A percentile compares a stretch with the other conserved stretches of the same genome.
Evolutionary conservation across 2,888 invertebrate species (phyloP).

Genomic region (Pyrocoelia pectoralis): DNA sequence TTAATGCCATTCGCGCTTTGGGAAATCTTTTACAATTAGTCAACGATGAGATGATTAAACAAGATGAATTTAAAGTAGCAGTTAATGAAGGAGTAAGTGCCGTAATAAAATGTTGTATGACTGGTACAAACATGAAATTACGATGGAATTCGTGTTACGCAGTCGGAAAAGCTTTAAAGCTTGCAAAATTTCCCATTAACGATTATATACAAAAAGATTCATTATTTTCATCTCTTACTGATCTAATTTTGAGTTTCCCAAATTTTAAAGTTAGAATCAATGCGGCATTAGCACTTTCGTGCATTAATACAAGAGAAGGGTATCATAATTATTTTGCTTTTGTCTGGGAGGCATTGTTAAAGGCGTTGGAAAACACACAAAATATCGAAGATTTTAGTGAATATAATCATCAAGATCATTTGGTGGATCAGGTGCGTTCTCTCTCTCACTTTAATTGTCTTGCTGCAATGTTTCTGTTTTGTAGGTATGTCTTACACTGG

Average conservation of each 20-base stretch:
- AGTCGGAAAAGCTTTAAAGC: slow-evolving; percentile 79
- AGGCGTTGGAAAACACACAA: slow-evolving; percentile 79
- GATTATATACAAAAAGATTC: slow-evolving; percentile 59
- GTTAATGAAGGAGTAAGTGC: slow-evolving; percentile 69
- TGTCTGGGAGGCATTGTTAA: slow-evolving; percentile 76
- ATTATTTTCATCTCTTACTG: slow-evolving; percentile 70
- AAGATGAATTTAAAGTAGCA: slow-evolving; percentile 62
- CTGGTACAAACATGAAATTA: slow-evolving; percentile 83
- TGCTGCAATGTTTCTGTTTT: slow-evolving; percentile 39
- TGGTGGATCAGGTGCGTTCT: slow-evolving; percentile 79
- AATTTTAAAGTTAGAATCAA: slow-evolving; percentile 93
- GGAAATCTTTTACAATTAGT: slow-evolving; percentile 81
- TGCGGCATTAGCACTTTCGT: slow-evolving; percentile 79
- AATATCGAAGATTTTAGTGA: slow-evolving; percentile 84
- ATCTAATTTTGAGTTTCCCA: slow-evolving; percentile 73
- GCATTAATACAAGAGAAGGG: slow-evolving; percentile 65
- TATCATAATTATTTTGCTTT: slow-evolving; percentile 69
- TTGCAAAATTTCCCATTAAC: slow-evolving; percentile 60
- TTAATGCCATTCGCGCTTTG: slow-evolving; percentile 81
- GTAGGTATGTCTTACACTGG: slow-evolving; percentile 77
- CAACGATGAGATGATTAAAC: slow-evolving; percentile 61
- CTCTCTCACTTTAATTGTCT: not conserved
- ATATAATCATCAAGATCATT: slow-evolving; percentile 83
- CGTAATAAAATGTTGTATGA: slow-evolving; percentile 73
- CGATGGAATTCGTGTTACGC: slow-evolving; percentile 94